Evolutionary conservation across 2,113 vertebrate genomes (phyloP).

Genomic region (human (Homo sapiens)): DNA sequence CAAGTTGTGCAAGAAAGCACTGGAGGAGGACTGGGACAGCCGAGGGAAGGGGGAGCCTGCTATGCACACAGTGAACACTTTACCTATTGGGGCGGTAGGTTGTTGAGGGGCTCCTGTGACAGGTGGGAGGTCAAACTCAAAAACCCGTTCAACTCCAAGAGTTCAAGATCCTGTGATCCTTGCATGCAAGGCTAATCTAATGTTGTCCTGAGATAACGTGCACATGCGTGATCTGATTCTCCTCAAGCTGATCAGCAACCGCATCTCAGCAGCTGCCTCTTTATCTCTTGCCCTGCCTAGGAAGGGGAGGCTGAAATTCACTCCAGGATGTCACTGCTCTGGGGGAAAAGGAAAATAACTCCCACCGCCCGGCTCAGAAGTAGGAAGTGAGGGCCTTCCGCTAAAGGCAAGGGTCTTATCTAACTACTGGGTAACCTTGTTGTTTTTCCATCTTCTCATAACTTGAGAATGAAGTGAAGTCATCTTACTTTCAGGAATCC

Average conservation of each 20-base stretch:
- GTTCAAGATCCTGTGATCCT: conserved; percentile 44
- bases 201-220: conserved; percentile 8
- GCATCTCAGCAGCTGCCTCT: neutral
- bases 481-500: neutral
- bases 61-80: neutral
- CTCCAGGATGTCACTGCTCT: neutral
- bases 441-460: neutral
- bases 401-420: neutral
- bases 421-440: neutral
- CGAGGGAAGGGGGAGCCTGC: rapidly evolving
- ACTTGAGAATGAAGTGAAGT: neutral
- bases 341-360: neutral
- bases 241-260: neutral
- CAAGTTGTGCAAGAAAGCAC: rapidly evolving
- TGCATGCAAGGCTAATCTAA: neutral
- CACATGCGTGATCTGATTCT: neutral
- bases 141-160: neutral
- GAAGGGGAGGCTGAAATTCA: neutral
- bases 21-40: neutral
- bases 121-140: neutral
- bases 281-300: conserved; percentile 54
- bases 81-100: neutral
- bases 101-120: neutral
- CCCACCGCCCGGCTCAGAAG: neutral
- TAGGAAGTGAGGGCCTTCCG: neutral